Base-by-base conservation (phyloP, 2,888 invertebrate genomes). In the Strigamia crassipes region DNA sequence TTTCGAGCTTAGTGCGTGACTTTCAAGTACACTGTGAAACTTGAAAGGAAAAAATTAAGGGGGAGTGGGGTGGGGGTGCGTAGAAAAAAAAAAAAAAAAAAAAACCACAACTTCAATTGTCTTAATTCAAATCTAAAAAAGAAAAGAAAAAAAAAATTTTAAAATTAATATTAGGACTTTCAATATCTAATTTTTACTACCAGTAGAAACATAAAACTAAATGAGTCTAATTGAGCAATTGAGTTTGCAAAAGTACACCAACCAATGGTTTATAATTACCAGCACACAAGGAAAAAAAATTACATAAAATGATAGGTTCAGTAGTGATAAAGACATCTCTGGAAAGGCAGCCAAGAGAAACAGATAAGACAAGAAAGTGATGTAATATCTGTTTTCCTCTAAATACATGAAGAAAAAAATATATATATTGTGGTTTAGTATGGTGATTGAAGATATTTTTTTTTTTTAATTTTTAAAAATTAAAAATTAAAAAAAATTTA, bases 191-290 rank as follows among this genome's bases (percentile, higher is more conserved):
- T n/a, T 15, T 61, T 18, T 42, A 15, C 10, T 5, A 15, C 2
- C n/a, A 61, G n/a, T n/a, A n/a, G 18, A 61, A 61, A 21, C 13
- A 61, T 61, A 10, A 61, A 61, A 61, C n/a, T 13, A 61, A 61
- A 27, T 27, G 61, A n/a, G 18, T 12, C n/a, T 61, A 61, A 61
- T 61, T 61, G 13, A 61, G 61, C 61, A 61, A 61, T 61, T 61
- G 27, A 27, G 27, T 27, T 27, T 27, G 27, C 27, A 27, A 27
- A 27, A 27, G n/a, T n/a, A n/a, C n/a, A n/a, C n/a, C n/a, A n/a
- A n/a, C n/a, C n/a, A n/a, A n/a, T 13, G 18, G 56, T 56, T 56
- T 13, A 56, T n/a, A n/a, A n/a, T n/a, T n/a, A n/a, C n/a, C n/a
- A n/a, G n/a, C n/a, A n/a, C n/a, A n/a, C n/a, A n/a, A n/a, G n/a